Evolutionary conservation across 2,113 vertebrate genomes (phyloP).

Genomic region (Cacatua alba): DNA sequence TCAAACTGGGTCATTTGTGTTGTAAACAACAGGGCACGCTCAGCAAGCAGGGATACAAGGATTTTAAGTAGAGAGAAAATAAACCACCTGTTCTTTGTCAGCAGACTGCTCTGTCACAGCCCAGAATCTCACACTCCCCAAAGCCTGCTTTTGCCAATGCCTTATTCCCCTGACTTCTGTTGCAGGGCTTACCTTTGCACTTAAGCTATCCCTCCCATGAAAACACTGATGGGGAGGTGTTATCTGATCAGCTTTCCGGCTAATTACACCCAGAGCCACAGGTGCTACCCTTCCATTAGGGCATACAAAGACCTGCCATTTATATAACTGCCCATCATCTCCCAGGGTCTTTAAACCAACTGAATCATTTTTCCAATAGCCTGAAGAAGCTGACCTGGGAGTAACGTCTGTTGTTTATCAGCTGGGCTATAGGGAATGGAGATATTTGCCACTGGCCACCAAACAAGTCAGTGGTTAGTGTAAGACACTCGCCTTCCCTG

Average conservation of each 20-base stretch:
- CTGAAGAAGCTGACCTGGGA: neutral
- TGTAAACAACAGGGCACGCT: neutral
- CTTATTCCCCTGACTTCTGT: neutral
- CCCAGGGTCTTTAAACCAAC: neutral
- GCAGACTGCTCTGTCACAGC: neutral
- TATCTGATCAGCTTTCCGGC: neutral
- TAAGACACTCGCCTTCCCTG: neutral
- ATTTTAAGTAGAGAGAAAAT: neutral
- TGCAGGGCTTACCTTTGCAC: neutral
- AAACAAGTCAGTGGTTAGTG: neutral
- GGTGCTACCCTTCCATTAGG: neutral
- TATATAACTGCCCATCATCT: neutral
- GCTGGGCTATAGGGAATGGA: neutral
- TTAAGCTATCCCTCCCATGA: neutral
- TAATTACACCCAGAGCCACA: neutral
- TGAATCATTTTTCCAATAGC: neutral
- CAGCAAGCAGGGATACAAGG: neutral
- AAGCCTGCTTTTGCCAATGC: neutral
- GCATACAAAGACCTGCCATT: neutral
- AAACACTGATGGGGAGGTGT: neutral
- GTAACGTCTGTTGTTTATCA: neutral
- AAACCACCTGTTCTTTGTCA: neutral
- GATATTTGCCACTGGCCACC: neutral
- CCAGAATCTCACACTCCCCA: neutral
- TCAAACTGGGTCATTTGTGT: slow-evolving; percentile 23